phyloP scores from a whole-genome alignment of 1,140 invertebrate species.

The Scylla paramamosain region DNA sequence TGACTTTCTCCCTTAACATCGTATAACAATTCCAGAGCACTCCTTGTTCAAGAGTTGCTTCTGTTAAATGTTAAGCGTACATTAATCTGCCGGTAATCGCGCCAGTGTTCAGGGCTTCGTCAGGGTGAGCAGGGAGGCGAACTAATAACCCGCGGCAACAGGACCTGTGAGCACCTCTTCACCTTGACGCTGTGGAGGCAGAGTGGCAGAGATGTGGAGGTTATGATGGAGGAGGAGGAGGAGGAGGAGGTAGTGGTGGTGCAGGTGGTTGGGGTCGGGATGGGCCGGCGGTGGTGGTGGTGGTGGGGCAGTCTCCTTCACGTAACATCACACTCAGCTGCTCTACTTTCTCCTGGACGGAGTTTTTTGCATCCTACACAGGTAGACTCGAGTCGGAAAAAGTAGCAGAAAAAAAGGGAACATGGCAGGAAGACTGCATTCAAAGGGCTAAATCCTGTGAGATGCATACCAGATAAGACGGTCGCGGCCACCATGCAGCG shows the following conservation, averaged over 20 bases:
- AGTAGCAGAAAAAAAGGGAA: neutral
- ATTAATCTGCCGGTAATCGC: too few relatives aligned
- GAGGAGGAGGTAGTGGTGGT: neutral
- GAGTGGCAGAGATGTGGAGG: neutral
- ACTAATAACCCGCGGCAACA: neutral
- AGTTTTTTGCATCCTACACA: conserved; percentile 50
- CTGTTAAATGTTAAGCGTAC: too few relatives aligned
- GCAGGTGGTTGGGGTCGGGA: neutral
- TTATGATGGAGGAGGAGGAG: neutral
- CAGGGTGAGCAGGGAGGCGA: neutral
- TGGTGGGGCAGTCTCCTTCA: neutral
- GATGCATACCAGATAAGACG: conserved; percentile 71
- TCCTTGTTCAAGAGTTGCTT: too few relatives aligned
- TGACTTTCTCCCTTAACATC: too few relatives aligned
- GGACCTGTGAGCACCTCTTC: neutral
- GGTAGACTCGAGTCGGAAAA: conserved; percentile 48
- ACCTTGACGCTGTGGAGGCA: neutral
- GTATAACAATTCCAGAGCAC: too few relatives aligned
- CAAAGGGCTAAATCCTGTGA: conserved; percentile 68
- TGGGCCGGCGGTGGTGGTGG: neutral
- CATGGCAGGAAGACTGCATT: conserved; percentile 62
- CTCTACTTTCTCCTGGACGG: neutral
- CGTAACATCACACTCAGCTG: conserved; percentile 54
- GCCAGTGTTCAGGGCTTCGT: too few relatives aligned
- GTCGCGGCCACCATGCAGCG: conserved; percentile 60